A percentile compares a stretch with the other conserved stretches of the same genome.
phyloP scores from a whole-genome alignment of 1,140 invertebrate genomes.

The Lepidostoma basale region DNA sequence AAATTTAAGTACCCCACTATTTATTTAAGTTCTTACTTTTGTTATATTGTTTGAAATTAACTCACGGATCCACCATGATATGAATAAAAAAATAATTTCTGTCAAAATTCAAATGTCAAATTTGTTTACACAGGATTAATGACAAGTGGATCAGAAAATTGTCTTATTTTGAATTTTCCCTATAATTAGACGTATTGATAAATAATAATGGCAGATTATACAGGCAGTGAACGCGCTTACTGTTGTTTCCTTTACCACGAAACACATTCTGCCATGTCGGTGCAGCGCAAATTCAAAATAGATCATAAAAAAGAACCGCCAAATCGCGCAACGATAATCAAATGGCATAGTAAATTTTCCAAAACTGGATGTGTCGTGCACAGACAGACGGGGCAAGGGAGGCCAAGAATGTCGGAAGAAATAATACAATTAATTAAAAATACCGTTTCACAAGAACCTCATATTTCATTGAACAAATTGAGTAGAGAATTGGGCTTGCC shows the following conservation, averaged over 20 bases:
- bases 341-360: not conserved
- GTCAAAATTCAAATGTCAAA: too few species aligned
- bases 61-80: too few species aligned
- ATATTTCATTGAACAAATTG: not conserved
- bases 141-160: too few species aligned
- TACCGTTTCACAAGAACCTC: not conserved
- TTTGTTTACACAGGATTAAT: too few species aligned
- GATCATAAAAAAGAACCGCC: not conserved
- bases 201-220: not conserved
- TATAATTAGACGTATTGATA: too few species aligned
- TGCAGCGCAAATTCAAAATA: not conserved
- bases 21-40: too few species aligned
- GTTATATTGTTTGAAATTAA: too few species aligned
- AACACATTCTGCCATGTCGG: not conserved
- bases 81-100: too few species aligned
- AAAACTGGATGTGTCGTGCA: not conserved
- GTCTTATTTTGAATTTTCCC: too few species aligned
- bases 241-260: not conserved
- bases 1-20: too few species aligned
- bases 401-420: not conserved
- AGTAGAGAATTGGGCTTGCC: not conserved
- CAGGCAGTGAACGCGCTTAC: not conserved
- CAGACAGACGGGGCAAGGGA: not conserved
- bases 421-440: not conserved
- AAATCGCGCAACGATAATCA: not conserved